A percentile compares a stretch with the other conserved stretches of the same genome.
These are phyloP conservation scores for Siniperca scherzeri DNA, from an alignment of 2,797 vertebrate species.

Conservation along the genomic window DNA sequence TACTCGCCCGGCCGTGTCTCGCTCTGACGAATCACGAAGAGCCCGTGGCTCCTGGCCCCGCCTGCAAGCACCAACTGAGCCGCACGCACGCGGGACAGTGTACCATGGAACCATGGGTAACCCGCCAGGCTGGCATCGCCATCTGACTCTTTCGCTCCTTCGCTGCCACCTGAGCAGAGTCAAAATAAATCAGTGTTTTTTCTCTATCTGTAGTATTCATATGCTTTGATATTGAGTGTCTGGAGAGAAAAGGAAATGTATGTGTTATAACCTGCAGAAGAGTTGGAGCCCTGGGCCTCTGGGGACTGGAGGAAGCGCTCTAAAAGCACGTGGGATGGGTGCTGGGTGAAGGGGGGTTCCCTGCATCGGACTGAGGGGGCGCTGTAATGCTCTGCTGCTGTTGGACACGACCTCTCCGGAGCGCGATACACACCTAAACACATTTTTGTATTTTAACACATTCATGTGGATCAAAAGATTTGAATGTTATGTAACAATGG, in stretches of 20 bases:
- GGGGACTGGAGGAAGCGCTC: slow-evolving; percentile 94
- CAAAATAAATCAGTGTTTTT: slow-evolving; percentile 1
- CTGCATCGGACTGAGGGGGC: slow-evolving; percentile 85
- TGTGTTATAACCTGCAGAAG: slow-evolving; percentile 82
- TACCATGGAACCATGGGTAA: slow-evolving; percentile 98
- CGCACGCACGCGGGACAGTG: slow-evolving; percentile 92
- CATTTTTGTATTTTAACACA: slow-evolving; percentile 22
- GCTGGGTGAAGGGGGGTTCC: slow-evolving; percentile 88
- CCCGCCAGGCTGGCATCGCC: slow-evolving; percentile 87
- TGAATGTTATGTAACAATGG: not conserved
- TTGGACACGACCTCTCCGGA: slow-evolving; percentile 84
- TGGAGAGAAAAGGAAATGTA: not conserved
- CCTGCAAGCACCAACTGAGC: slow-evolving; percentile 95
- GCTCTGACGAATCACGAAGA: slow-evolving; percentile 97
- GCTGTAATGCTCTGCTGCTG: slow-evolving; percentile 80
- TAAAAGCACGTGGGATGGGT: slow-evolving; percentile 91
- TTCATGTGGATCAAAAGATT: slow-evolving; percentile 7
- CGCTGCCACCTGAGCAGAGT: slow-evolving; percentile 78
- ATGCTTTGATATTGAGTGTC: not conserved
- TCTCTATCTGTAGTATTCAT: not conserved
- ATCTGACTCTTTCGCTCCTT: slow-evolving; percentile 84
- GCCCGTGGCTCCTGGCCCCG: slow-evolving; percentile 91
- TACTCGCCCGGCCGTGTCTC: slow-evolving; percentile 97
- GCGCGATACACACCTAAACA: slow-evolving; percentile 86
- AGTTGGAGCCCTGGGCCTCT: slow-evolving; percentile 83